These are phyloP conservation scores for Pantherophis alleghaniensis DNA, from an alignment of 2,797 vertebrate species.

Conservation along the genomic window DNA sequence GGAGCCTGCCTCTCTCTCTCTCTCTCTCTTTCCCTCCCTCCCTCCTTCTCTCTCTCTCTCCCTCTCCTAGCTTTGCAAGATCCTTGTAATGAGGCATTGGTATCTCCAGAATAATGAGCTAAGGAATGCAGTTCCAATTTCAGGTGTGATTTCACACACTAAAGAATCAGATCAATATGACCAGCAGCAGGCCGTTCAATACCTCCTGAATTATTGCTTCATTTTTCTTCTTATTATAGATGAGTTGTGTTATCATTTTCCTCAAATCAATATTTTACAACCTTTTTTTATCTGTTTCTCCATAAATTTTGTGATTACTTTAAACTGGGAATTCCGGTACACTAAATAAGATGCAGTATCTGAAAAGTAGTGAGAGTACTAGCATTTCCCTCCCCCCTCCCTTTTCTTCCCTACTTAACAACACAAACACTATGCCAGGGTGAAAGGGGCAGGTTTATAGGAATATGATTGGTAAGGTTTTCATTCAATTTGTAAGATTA, in stretches of 20 bases:
- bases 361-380: constrained; percentile 70
- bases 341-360: constrained; percentile 90
- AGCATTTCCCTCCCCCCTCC: constrained; percentile 33
- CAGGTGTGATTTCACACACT: constrained; percentile 90
- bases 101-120: constrained; percentile 83
- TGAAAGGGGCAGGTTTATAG: constrained; percentile 68
- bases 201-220: constrained; percentile 97
- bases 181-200: constrained; percentile 88
- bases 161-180: constrained; percentile 87
- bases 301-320: constrained; percentile 99
- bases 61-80: constrained; percentile 78
- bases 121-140: constrained; percentile 80
- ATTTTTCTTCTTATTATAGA: constrained; percentile 98
- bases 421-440: constrained; percentile 61
- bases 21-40: constrained; percentile 36
- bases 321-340: constrained; percentile 99
- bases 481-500: constrained; percentile 53
- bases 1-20: constrained; percentile 27
- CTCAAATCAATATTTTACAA: constrained; percentile 96
- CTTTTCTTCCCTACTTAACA: constrained; percentile 41
- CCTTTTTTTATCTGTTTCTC: constrained; percentile 98
- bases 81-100: constrained; percentile 86
- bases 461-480: constrained; percentile 61
- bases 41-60: constrained; percentile 45
- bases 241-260: constrained; percentile 90